Evolutionary conservation across 2,113 vertebrate species (phyloP).

Genomic region (Psilopsiagon aymara): DNA sequence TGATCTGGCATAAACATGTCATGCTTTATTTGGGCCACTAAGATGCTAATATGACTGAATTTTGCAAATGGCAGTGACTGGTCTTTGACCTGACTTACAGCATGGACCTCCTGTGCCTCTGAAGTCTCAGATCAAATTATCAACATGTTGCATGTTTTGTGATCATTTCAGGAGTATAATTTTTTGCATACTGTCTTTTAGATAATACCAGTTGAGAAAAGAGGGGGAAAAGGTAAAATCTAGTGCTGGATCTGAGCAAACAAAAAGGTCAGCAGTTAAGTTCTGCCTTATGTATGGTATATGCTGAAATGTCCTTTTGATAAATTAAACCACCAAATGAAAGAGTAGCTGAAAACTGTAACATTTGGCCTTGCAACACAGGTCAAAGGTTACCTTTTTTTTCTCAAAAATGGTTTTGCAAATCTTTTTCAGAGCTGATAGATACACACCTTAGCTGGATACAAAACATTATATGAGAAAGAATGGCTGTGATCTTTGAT

Average conservation of each 20-base stretch:
- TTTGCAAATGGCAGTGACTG: not conserved
- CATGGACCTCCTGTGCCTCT: slow-evolving; percentile 1
- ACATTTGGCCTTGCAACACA: slow-evolving; percentile 48
- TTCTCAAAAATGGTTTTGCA: slow-evolving; percentile 87
- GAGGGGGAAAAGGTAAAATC: not conserved
- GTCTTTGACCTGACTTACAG: not conserved
- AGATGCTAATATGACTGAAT: not conserved
- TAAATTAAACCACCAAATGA: slow-evolving; percentile 26
- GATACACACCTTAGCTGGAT: slow-evolving; percentile 90
- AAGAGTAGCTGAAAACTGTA: slow-evolving; percentile 44
- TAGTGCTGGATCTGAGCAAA: slow-evolving; percentile 12
- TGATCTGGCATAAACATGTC: not conserved
- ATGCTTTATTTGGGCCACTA: not conserved
- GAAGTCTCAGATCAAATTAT: not conserved
- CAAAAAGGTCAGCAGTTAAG: not conserved
- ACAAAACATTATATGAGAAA: slow-evolving; percentile 89
- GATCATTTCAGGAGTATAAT: not conserved
- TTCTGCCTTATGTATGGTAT: slow-evolving; percentile 29
- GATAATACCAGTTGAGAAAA: not conserved
- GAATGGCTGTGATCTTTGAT: slow-evolving; percentile 85
- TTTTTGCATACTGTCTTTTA: slow-evolving; percentile 4
- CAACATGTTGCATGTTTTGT: not conserved
- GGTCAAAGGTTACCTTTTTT: slow-evolving; percentile 77
- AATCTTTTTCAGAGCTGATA: slow-evolving; percentile 89
- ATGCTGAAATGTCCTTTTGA: slow-evolving; percentile 52